Evolutionary conservation across 2,113 vertebrate species (phyloP).

Genomic region (Lasiurus borealis): DNA sequence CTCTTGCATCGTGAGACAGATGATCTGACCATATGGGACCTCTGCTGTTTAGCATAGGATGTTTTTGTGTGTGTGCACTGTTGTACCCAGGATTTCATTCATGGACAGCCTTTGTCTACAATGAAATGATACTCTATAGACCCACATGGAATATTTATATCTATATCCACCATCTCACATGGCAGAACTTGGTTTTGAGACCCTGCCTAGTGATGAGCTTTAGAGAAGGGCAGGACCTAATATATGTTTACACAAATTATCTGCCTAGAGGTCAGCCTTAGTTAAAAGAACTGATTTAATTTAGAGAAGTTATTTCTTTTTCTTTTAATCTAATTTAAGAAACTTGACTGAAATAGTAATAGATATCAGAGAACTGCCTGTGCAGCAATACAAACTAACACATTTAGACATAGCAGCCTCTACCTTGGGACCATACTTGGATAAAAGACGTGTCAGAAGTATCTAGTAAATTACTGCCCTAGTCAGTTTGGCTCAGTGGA

Average conservation of each 20-base stretch:
- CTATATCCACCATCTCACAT: neutral
- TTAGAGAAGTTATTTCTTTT: conserved; percentile 59
- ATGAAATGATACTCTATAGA: neutral
- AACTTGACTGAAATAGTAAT: conserved; percentile 41
- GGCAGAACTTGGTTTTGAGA: conserved; percentile 31
- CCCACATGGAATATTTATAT: neutral
- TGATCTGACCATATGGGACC: neutral
- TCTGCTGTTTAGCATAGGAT: neutral
- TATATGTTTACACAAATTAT: conserved; percentile 73
- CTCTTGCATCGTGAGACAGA: neutral
- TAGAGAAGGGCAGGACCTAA: conserved; percentile 61
- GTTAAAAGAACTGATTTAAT: conserved; percentile 68
- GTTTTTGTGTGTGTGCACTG: neutral
- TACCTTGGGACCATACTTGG: neutral
- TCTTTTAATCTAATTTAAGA: conserved; percentile 61
- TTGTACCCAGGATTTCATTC: neutral
- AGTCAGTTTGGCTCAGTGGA: no score
- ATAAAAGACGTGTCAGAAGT: neutral
- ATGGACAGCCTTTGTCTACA: conserved; percentile 5
- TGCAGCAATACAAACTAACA: neutral
- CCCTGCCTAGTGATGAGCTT: conserved; percentile 26
- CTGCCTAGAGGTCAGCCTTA: conserved; percentile 54
- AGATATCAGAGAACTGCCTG: neutral
- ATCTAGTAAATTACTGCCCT: neutral
- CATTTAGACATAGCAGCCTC: neutral